Conservation (phyloP, 2,888 invertebrate species). For the Flexamia atlantica region DNA sequence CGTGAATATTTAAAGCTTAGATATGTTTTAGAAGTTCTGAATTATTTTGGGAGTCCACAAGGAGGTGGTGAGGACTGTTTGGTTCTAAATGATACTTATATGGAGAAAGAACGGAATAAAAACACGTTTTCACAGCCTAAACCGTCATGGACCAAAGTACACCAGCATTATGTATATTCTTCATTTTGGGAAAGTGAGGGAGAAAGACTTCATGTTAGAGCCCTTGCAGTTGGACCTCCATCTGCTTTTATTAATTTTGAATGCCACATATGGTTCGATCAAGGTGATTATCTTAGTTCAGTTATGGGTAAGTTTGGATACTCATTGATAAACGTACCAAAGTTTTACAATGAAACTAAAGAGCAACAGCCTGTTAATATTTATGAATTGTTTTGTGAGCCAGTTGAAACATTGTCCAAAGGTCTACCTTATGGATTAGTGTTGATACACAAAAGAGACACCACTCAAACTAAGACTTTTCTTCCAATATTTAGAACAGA, state of each 20-base stretch:
- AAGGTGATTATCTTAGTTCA: slow-evolving; percentile 76
- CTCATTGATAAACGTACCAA: slow-evolving; percentile 63
- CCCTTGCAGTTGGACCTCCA: slow-evolving; percentile 81
- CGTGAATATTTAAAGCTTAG: slow-evolving; percentile 91
- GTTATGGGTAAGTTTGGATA: slow-evolving; percentile 82
- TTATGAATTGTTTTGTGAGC: slow-evolving; percentile 66
- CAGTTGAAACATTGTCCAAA: slow-evolving; percentile 67
- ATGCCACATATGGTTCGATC: slow-evolving; percentile 83
- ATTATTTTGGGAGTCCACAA: slow-evolving; percentile 87
- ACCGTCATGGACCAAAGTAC: slow-evolving; percentile 82
- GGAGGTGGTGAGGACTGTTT: slow-evolving; percentile 77
- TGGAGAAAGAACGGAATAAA: slow-evolving; percentile 76
- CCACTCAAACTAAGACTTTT: slow-evolving; percentile 68
- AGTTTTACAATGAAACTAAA: slow-evolving; percentile 54
- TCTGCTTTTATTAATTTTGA: slow-evolving; percentile 80
- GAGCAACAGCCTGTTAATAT: slow-evolving; percentile 60
- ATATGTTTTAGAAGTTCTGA: slow-evolving; percentile 90
- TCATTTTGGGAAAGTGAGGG: slow-evolving; percentile 78
- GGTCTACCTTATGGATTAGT: slow-evolving; percentile 72
- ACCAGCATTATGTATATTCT: slow-evolving; percentile 82
- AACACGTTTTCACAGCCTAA: slow-evolving; percentile 76
- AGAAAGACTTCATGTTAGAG: slow-evolving; percentile 77
- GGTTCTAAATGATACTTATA: slow-evolving; percentile 77
- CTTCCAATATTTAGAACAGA: slow-evolving; percentile 68
- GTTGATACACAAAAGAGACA: slow-evolving; percentile 69